phyloP scores from a whole-genome alignment of 2,888 invertebrate genomes.

The Dynastes grantii region DNA sequence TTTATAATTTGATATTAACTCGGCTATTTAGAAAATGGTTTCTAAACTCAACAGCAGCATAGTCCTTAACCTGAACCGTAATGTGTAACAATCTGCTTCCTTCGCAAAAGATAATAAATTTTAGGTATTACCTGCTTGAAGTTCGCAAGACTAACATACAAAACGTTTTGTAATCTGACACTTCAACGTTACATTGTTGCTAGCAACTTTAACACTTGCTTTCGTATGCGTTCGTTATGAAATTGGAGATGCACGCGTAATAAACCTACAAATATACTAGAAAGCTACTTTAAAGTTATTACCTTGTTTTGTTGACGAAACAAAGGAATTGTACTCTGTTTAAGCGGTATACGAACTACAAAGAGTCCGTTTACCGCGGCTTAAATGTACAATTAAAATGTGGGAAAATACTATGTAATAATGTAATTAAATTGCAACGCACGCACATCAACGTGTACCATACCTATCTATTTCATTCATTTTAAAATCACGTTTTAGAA shows the following conservation, averaged over 20 bases:
- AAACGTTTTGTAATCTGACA: too few relatives aligned
- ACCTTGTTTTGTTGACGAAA: constrained; percentile 15
- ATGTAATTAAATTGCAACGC: not conserved
- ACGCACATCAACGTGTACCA: not conserved
- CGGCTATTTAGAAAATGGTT: too few relatives aligned
- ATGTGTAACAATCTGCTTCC: too few relatives aligned
- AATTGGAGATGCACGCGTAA: not conserved
- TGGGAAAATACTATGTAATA: constrained; percentile 12
- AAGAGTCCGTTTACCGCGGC: constrained; percentile 3
- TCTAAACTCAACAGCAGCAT: too few relatives aligned
- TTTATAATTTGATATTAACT: too few relatives aligned
- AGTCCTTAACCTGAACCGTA: too few relatives aligned
- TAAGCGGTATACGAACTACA: not conserved
- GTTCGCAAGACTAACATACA: too few relatives aligned
- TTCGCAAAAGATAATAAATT: too few relatives aligned
- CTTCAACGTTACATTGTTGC: too few relatives aligned
- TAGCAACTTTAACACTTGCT: too few relatives aligned
- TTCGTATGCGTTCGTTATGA: not conserved
- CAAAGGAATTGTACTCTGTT: constrained; percentile 16
- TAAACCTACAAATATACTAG: constrained; percentile 18
- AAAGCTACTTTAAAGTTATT: constrained; percentile 24
- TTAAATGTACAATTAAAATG: constrained; percentile 35
- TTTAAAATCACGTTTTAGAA: constrained; percentile 30
- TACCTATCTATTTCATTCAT: not conserved
- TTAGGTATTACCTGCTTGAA: too few relatives aligned